Evolutionary conservation across 2,797 vertebrate genomes (phyloP).

Genomic region (Acridotheres tristis): DNA sequence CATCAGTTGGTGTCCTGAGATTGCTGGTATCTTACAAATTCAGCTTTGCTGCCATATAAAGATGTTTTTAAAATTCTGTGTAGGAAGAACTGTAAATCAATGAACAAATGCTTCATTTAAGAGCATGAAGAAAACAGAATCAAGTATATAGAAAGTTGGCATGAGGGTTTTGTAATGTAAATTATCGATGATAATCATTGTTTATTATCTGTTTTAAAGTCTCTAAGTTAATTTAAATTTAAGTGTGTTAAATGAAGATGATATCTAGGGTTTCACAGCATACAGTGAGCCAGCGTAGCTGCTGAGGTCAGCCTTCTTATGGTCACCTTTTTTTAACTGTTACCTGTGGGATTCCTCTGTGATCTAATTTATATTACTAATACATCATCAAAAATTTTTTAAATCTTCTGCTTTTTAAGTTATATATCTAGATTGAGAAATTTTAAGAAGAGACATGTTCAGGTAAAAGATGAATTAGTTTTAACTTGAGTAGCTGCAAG

Average conservation of each 20-base stretch:
- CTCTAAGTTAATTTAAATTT: not conserved
- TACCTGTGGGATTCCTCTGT: not conserved
- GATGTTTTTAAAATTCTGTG: not conserved
- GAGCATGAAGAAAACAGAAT: not conserved
- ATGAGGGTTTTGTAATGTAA: not conserved
- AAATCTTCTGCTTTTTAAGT: not conserved
- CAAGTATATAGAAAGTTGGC: not conserved
- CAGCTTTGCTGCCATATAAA: not conserved
- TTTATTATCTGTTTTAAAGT: not conserved
- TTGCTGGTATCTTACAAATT: not conserved
- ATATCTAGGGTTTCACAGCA: not conserved
- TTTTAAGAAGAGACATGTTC: not conserved
- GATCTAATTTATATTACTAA: not conserved
- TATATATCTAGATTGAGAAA: not conserved
- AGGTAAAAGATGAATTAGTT: not conserved
- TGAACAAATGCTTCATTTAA: not conserved
- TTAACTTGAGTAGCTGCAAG: not conserved
- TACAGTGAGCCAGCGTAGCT: not conserved
- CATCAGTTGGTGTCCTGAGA: not conserved
- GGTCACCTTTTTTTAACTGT: not conserved
- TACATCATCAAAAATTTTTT: not conserved
- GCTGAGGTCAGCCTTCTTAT: not conserved
- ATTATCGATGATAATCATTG: rapidly evolving
- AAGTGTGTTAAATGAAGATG: not conserved
- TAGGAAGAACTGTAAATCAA: not conserved